phyloP scores from a whole-genome alignment of 2,888 invertebrate genomes.

The Latrodectus elegans region DNA sequence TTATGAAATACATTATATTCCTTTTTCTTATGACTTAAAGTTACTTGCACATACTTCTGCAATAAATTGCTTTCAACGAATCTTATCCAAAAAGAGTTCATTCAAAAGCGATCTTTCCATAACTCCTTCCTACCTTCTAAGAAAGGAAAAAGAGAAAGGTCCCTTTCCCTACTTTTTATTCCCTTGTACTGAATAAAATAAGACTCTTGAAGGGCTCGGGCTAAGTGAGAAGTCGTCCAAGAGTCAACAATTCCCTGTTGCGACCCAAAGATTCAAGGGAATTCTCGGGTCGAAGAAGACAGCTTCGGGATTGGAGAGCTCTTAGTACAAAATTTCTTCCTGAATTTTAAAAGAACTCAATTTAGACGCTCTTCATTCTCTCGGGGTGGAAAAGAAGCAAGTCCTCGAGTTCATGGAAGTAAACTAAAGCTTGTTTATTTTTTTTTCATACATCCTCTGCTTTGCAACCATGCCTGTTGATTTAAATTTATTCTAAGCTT shows the following conservation, averaged over 20 bases:
- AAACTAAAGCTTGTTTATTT: constrained; percentile 1
- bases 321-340: constrained; percentile 10
- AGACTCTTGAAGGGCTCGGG: constrained; percentile 6
- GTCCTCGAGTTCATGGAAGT: neutral
- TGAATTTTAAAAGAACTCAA: constrained; percentile 29
- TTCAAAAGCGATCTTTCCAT: too few species aligned
- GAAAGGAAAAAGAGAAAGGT: neutral
- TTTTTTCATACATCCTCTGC: neutral
- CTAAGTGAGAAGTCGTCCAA: constrained; percentile 15
- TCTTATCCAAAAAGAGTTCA: too few species aligned
- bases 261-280: constrained; percentile 18
- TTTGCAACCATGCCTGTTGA: too few species aligned
- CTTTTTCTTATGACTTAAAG: too few species aligned
- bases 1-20: too few species aligned
- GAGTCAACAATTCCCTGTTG: constrained; percentile 49
- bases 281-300: constrained; percentile 31
- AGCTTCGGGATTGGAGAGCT: constrained; percentile 16
- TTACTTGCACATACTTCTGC: too few species aligned
- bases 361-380: constrained; percentile 15
- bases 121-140: neutral
- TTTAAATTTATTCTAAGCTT: too few species aligned
- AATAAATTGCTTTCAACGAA: too few species aligned
- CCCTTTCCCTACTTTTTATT: neutral
- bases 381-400: constrained; percentile 4
- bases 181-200: constrained; percentile 21